Percentiles rank a stretch among this genome's conserved stretches.
phyloP scores from a whole-genome alignment of 2,888 invertebrate species.

The Tenthredo amoena region DNA sequence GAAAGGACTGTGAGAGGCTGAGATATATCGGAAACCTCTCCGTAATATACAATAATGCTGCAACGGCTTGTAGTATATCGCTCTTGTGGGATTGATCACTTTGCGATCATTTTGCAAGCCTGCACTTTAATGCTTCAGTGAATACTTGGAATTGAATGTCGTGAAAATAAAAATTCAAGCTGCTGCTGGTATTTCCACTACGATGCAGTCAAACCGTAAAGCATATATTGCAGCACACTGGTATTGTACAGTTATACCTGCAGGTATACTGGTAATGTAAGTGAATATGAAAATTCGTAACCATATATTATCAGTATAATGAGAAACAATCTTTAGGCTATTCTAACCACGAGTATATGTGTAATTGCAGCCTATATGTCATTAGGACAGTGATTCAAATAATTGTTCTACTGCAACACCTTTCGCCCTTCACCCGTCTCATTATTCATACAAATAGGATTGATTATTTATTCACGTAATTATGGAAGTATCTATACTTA shows the following conservation, averaged over 20 bases:
- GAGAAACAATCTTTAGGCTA: background rate
- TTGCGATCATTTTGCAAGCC: background rate
- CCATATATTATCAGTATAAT: background rate
- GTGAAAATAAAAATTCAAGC: slow-evolving; percentile 1
- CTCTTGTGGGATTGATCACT: background rate
- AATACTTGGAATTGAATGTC: background rate
- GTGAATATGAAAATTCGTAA: background rate
- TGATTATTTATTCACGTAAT: background rate
- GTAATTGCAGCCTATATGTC: background rate
- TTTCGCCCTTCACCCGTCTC: background rate
- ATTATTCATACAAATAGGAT: background rate
- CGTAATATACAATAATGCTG: background rate
- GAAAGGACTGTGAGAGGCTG: too few relatives aligned
- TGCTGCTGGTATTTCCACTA: background rate
- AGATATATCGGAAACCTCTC: background rate
- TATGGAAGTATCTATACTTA: background rate
- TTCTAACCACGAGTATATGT: background rate
- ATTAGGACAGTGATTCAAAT: background rate
- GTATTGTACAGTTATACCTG: slow-evolving; percentile 13
- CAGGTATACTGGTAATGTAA: background rate
- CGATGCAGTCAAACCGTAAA: background rate
- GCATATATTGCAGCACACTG: background rate
- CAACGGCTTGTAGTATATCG: background rate
- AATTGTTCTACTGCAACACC: background rate
- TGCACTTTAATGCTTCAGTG: slow-evolving; percentile 20